Evolutionary conservation across 2,797 vertebrate species (phyloP), one percentile per base, ranked within the genome.

Genomic region (Allobates femoralis): DNA sequence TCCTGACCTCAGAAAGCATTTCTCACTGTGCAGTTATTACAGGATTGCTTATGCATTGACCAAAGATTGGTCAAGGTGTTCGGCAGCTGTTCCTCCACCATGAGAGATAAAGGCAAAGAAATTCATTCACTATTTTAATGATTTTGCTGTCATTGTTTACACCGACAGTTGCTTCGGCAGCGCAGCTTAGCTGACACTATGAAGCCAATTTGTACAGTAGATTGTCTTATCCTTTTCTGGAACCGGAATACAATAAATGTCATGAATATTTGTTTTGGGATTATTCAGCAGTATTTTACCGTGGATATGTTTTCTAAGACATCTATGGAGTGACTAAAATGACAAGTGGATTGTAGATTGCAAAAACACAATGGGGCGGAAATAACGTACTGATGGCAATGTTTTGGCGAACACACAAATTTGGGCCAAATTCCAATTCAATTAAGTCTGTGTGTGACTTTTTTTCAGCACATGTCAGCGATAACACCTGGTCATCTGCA

Each of bases 21-120:
- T 67, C 46, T 64, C 32, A 67, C 82, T 56, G 69, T 81, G 81
- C 82, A 67, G 76, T 76, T 75, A 88, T 84, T 76, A 81, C 34
- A 2, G 46, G 34, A 53, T 84, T 80, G 81, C 75, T 84, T 80
- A 74, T 84, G 41, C 82, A 81, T 28, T 84, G 67, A 87, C 67
- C 77, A 58, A 46, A 88, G 69, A 79, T 75, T 56, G 79, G 79
- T 66, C 79, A 77, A 86, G 60, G 62, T 75, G 60, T 76, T 81
- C 46, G 16, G 53, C 76, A 41, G 37, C 67, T 86, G 78, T 80
- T 81, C 80, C 21, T 11, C 30, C 34, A 75, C 21, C 10, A 8
- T 26, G 26, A 60, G 34, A 77, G 56, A 86, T 86, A 86, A 82
- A 67, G 21, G 46, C 74, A 69, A 86, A 82, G 73, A 53, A 58